Base-by-base conservation (phyloP, 2,113 vertebrate species). In the Hippoglossus stenolepis region DNA sequence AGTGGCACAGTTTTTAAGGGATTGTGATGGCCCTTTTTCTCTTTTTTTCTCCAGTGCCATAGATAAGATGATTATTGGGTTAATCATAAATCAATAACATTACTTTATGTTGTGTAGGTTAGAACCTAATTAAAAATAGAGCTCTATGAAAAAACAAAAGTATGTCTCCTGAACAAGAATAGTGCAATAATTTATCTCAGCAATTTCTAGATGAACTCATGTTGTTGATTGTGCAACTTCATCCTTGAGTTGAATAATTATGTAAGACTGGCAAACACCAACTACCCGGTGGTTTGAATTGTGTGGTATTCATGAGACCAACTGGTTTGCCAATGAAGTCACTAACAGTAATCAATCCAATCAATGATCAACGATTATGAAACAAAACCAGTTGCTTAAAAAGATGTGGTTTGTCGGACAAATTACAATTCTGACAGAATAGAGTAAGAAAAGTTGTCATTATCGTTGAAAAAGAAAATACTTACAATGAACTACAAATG, bases 401-500 rank as follows among this genome's bases (percentile, higher is more conserved):
- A 20, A 21, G 65, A 68, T 80, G 62, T 73, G 78, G 85, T 82
- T 51, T 83, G 77, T 81, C 68, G 75, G 51, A 89, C 77, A 87
- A 86, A 84, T 63, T 73, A 43, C 60, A 73, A 70, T 77, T 83
- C 78, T 70, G 59, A 69, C 61, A 79, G 38, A 80, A 54, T 38
- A 73, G 73, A 79, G 54, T 53, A 72, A 77, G 68, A 86, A 85
- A 86, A 49, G 54, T 85, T 86, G 77, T 84, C 81, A 84, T 73
- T 80, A 73, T 68, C 56, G 70, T 60, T 77, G 67, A 79, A 84
- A 80, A 82, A 90, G 68, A 85, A 87, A 87, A 67, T 35, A 73
- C 86, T 89, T 87, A 73, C 69, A 88, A 84, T 86, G 75, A 82
- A 82, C 81, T 79, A 80, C 74, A 62, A 76, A 82, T 83, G 85